Conservation (phyloP, 1,140 invertebrate species). For the Hyposmocoma kahamanoa region DNA sequence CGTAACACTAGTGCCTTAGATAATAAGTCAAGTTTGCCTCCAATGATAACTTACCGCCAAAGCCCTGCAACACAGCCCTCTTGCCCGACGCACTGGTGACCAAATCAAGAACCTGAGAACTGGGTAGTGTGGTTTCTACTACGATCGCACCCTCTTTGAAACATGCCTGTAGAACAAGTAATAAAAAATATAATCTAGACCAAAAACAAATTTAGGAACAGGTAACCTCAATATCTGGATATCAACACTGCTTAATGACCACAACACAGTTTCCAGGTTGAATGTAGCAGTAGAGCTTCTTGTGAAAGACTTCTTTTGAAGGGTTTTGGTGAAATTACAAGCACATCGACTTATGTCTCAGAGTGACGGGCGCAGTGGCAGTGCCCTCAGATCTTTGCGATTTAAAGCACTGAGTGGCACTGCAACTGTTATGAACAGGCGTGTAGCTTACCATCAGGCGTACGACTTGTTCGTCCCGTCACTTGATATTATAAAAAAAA, state of each 20-base stretch:
- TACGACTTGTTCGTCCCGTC: too few relatives aligned
- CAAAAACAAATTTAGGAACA: background rate
- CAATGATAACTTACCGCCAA: slow-evolving; percentile 80
- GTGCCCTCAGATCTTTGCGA: too few relatives aligned
- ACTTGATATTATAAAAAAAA: too few relatives aligned
- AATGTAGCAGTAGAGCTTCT: background rate
- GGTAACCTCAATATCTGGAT: background rate
- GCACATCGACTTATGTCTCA: too few relatives aligned
- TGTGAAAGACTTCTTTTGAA: too few relatives aligned
- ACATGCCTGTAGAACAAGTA: slow-evolving; percentile 24
- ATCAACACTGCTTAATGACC: background rate
- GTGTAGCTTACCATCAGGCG: too few relatives aligned
- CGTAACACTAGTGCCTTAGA: too few relatives aligned
- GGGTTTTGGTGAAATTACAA: too few relatives aligned
- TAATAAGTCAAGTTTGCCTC: too few relatives aligned
- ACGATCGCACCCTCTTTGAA: slow-evolving; percentile 78
- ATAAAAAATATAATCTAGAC: background rate
- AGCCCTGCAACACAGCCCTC: slow-evolving; percentile 84
- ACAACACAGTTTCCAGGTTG: background rate
- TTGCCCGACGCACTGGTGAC: slow-evolving; percentile 79
- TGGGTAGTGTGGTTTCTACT: slow-evolving; percentile 78
- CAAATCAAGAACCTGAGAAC: slow-evolving; percentile 74
- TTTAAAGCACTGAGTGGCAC: too few relatives aligned
- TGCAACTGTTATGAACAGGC: too few relatives aligned
- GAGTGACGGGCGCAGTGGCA: too few relatives aligned